These are phyloP conservation scores for Oceanodroma leucorhoa DNA, from an alignment of 2,797 vertebrate species.

Conservation along the genomic window DNA sequence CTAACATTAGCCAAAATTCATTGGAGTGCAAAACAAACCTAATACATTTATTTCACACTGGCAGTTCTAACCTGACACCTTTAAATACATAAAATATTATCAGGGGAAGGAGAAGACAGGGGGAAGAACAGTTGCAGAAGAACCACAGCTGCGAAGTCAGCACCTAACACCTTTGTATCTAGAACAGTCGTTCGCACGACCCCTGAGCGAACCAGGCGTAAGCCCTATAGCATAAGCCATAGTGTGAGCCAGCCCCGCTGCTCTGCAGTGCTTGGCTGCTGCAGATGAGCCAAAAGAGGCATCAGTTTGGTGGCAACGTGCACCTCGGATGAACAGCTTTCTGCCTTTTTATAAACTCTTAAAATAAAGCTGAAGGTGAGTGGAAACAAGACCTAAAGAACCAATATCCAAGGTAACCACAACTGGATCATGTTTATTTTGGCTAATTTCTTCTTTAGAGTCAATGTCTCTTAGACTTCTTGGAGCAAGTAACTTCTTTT, in stretches of 20 bases:
- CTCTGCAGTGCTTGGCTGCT: not conserved
- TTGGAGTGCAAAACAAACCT: constrained; percentile 38
- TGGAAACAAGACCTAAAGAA: not conserved
- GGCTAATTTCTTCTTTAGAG: not conserved
- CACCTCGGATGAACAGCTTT: not conserved
- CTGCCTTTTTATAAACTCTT: not conserved
- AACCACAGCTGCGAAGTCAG: not conserved
- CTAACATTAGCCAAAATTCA: constrained; percentile 35
- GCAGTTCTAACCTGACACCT: not conserved
- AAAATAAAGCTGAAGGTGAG: not conserved
- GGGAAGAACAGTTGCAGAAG: not conserved
- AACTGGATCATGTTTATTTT: not conserved
- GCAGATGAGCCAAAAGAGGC: not conserved
- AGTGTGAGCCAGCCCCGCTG: not conserved
- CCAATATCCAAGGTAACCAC: not conserved
- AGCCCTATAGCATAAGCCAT: not conserved
- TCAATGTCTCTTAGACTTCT: not conserved
- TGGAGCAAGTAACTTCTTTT: not conserved
- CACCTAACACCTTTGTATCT: not conserved
- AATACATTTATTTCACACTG: constrained; percentile 15
- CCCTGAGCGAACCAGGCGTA: not conserved
- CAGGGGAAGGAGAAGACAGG: not conserved
- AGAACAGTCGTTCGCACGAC: no score
- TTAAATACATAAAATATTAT: not conserved
- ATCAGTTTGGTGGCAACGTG: not conserved